Base-by-base conservation (phyloP, 2,888 invertebrate species). In the Drosophila ustulata region DNA sequence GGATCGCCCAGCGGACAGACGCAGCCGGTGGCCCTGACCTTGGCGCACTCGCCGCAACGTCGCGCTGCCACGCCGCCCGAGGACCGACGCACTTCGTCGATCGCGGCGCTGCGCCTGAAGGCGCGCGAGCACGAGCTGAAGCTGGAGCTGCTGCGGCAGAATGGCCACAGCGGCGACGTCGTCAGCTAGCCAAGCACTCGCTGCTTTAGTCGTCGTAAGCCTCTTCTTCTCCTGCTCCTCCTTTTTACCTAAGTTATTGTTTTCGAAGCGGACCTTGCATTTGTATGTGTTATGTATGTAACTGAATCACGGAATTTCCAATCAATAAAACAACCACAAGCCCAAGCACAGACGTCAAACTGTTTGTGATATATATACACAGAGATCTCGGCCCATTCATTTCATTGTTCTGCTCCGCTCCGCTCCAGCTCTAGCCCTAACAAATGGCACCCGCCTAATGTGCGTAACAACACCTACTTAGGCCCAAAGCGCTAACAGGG, bases 91-190 rank as follows among this genome's bases (percentile, higher is more conserved):
- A 96, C 96, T 82, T 97, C 96, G 32, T 97, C 97, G 89, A 98
- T 98, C 82, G 97, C 97, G 0, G 96, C 97, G 0, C 93, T 98
- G 41, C 93, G 98, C 77, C 94, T 97, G 85, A 97, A 97, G 81
- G 98, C 98, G 0, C 94, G 98, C 56, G 98, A 98, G 91, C 97
- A 98, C 91, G 97, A 98, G 91, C 93, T 97, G 51, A 94, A 97
- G 90, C 93, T 97, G 83, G 97, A 97, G 92, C 95, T 97, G 94
- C 91, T 97, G 59, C 94, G 97, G 58, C 96, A 97, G 88, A 95
- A 96, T 90, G 95, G 95, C 45, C 94, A 94, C 66, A 85, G 89
- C 37, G 87, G 94, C 1, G 96, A 97, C 92, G 93, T 96, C 86
- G 96, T 96, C 90, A 97, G 96, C 94, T 97, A 92, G 91, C 92